Conservation (phyloP, 2,888 invertebrate species). For the Elmis aenea region DNA sequence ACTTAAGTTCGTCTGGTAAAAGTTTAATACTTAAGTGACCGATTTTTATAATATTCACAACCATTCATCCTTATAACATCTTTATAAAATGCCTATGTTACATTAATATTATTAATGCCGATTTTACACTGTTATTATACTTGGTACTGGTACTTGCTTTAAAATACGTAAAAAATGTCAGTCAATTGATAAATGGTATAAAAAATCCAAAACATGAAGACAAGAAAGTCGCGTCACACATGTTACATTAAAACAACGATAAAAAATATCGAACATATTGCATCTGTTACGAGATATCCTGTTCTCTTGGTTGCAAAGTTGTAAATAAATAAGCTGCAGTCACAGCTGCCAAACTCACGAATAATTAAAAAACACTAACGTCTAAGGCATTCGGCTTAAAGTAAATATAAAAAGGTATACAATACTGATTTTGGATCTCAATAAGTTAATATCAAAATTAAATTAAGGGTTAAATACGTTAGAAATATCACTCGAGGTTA, state of each 20-base stretch:
- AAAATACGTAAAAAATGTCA: slow-evolving; percentile 17
- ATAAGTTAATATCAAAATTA: slow-evolving; percentile 36
- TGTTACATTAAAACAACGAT: background rate
- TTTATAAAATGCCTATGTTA: slow-evolving; percentile 22
- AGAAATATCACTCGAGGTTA: slow-evolving; percentile 46
- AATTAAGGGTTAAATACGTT: slow-evolving; percentile 32
- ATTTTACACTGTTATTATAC: slow-evolving; percentile 12
- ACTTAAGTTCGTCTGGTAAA: background rate
- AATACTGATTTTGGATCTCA: slow-evolving; percentile 46
- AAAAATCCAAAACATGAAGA: background rate
- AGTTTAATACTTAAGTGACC: slow-evolving; percentile 2
- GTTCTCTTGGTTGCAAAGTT: background rate
- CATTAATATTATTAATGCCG: slow-evolving; percentile 21
- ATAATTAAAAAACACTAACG: slow-evolving; percentile 18
- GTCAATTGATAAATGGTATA: slow-evolving; percentile 15
- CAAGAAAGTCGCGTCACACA: background rate
- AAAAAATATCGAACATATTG: background rate
- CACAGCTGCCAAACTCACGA: slow-evolving; percentile 30
- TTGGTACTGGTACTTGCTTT: slow-evolving; percentile 19
- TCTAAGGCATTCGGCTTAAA: slow-evolving; percentile 28
- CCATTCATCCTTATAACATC: slow-evolving; percentile 17
- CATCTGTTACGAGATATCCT: too few species aligned
- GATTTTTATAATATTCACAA: slow-evolving; percentile 16
- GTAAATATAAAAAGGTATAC: slow-evolving; percentile 40
- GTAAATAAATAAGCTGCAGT: slow-evolving; percentile 22